Evolutionary conservation across 2,888 invertebrate species (phyloP).

Genomic region (Brachyopa scutellaris): DNA sequence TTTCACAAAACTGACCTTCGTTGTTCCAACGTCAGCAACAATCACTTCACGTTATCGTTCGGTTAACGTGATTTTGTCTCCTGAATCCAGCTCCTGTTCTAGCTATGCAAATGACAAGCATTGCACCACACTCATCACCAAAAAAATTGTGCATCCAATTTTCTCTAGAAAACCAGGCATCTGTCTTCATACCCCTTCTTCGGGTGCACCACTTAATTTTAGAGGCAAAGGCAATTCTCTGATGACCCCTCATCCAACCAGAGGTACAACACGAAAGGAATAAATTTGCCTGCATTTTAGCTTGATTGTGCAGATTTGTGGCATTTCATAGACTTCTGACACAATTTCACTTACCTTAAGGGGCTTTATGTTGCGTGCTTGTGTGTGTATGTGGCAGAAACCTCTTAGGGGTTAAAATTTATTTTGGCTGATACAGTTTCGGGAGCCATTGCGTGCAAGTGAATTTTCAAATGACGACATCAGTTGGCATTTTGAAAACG

Average conservation of each 20-base stretch:
- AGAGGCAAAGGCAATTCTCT: background rate
- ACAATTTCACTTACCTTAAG: constrained; percentile 47
- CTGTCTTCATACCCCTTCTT: background rate
- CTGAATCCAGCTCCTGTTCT: background rate
- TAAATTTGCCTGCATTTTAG: constrained; percentile 52
- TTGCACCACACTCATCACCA: constrained; percentile 26
- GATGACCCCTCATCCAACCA: background rate
- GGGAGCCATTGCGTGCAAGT: constrained; percentile 12
- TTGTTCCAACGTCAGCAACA: constrained; percentile 22
- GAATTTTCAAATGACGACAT: constrained; percentile 16
- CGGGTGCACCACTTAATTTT: background rate
- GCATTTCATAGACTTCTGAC: constrained; percentile 53
- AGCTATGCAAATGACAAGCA: constrained; percentile 21
- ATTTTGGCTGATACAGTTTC: constrained; percentile 26
- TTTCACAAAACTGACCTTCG: background rate
- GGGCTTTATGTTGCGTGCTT: background rate
- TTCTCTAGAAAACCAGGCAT: constrained; percentile 16
- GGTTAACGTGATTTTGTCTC: constrained; percentile 23
- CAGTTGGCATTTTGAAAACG: constrained; percentile 26
- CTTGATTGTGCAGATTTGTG: constrained; percentile 65
- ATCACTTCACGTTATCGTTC: constrained; percentile 16
- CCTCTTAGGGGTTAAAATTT: constrained; percentile 18
- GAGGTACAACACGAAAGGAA: background rate
- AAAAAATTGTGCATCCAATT: constrained; percentile 26
- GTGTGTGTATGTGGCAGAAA: background rate